phyloP scores from a whole-genome alignment of 1,140 invertebrate genomes.

The Hylaeus volcanicus region DNA sequence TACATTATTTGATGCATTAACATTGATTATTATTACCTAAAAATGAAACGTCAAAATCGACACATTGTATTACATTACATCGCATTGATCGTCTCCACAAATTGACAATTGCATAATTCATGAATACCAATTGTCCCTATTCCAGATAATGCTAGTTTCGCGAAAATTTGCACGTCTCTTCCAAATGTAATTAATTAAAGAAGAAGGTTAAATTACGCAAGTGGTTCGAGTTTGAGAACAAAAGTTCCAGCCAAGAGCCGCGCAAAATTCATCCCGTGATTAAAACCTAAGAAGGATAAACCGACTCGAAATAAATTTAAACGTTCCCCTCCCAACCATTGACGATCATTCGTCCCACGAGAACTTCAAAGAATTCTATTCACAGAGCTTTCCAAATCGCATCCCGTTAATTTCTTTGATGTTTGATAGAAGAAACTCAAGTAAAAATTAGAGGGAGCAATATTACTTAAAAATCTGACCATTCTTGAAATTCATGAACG shows the following conservation, averaged over 20 bases:
- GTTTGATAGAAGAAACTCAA: no score
- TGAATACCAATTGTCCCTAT: not conserved
- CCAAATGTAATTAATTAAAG: not conserved
- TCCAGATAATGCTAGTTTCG: not conserved
- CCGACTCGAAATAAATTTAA: constrained; percentile 23
- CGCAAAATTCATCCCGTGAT: constrained; percentile 19
- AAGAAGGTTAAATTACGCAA: not conserved
- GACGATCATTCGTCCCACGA: constrained; percentile 18
- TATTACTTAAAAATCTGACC: no score
- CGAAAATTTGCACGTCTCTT: not conserved
- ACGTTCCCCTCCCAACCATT: not conserved
- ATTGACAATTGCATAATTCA: no score
- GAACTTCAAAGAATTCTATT: not conserved
- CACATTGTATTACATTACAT: no score
- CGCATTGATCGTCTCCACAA: no score
- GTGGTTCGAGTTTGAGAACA: not conserved
- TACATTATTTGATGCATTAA: no score
- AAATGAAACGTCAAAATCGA: no score
- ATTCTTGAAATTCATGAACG: no score
- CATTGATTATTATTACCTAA: no score
- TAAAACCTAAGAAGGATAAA: constrained; percentile 28
- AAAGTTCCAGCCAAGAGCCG: not conserved
- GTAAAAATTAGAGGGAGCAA: no score
- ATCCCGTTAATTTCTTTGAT: not conserved
- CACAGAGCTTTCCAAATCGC: constrained; percentile 2